These are phyloP conservation scores for Tanypteryx hageni DNA, from an alignment of 2,888 invertebrate genomes.

Conservation along the genomic window DNA sequence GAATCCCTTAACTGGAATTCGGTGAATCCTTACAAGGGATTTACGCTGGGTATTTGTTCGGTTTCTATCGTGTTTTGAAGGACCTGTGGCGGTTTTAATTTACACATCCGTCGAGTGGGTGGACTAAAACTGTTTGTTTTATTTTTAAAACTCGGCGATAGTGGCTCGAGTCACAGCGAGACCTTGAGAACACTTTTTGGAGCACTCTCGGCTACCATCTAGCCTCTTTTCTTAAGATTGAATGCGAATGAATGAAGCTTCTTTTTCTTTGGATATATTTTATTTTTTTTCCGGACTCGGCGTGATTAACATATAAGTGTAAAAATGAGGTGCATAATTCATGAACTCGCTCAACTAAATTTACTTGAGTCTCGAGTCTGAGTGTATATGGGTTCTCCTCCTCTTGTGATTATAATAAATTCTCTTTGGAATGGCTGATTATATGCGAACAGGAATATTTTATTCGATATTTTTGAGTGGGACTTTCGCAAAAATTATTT, in stretches of 20 bases:
- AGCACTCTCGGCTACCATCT: background rate
- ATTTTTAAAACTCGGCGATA: background rate
- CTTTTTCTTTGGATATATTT: too few relatives aligned
- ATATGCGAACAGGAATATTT: too few relatives aligned
- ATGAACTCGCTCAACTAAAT: too few relatives aligned
- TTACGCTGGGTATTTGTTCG: background rate
- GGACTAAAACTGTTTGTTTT: background rate
- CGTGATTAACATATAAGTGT: too few relatives aligned
- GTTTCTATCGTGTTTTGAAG: background rate
- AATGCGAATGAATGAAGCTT: background rate
- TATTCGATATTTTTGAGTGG: too few relatives aligned
- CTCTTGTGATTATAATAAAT: too few relatives aligned
- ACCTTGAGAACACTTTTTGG: background rate
- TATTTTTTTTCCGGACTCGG: too few relatives aligned
- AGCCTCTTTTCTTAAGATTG: background rate
- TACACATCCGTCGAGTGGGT: background rate
- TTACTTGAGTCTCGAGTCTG: too few relatives aligned
- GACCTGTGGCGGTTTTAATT: background rate
- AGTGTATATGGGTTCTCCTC: too few relatives aligned
- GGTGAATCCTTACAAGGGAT: background rate
- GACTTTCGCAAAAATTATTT: too few relatives aligned
- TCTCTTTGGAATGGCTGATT: too few relatives aligned
- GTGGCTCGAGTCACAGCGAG: background rate
- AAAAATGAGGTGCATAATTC: too few relatives aligned
- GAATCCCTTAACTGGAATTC: background rate